These are phyloP conservation scores for Leiothrix lutea DNA, from an alignment of 2,113 vertebrate species.

Conservation along the genomic window DNA sequence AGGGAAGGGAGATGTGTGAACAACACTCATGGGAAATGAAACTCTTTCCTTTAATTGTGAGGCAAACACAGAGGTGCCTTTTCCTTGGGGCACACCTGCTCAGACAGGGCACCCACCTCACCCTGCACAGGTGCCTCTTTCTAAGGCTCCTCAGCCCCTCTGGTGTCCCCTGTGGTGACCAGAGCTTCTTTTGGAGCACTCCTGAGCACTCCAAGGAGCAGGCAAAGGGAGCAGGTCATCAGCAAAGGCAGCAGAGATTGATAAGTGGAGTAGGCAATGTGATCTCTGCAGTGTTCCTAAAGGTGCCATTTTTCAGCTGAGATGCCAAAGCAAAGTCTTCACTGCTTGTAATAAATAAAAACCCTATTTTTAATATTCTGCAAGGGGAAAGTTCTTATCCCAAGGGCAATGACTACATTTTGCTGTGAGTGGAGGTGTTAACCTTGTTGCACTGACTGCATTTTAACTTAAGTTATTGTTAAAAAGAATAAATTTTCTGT, in stretches of 20 bases:
- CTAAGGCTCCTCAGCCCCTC: not conserved
- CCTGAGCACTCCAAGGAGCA: not conserved
- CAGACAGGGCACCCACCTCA: rapidly evolving
- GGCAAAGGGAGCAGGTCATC: not conserved
- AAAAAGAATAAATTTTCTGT: slow-evolving; percentile 5
- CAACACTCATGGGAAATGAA: rapidly evolving
- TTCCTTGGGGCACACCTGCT: not conserved
- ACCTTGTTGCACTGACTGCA: slow-evolving; percentile 1
- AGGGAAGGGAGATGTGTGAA: not conserved
- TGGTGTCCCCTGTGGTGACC: not conserved
- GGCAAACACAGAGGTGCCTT: not conserved
- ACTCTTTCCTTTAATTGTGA: rapidly evolving
- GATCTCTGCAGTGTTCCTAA: not conserved
- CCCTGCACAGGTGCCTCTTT: too few species aligned
- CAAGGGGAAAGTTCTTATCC: slow-evolving; percentile 9
- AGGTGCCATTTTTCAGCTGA: slow-evolving; percentile 16
- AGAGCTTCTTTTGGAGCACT: not conserved
- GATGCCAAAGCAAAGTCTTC: slow-evolving; percentile 15
- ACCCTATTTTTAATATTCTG: not conserved
- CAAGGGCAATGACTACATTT: slow-evolving; percentile 38
- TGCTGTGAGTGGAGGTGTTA: not conserved
- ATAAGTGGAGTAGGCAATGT: not conserved
- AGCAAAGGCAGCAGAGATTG: not conserved
- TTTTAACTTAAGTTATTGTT: slow-evolving; percentile 41
- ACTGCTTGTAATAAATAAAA: slow-evolving; percentile 38